These are phyloP conservation scores for Poecile atricapillus DNA, from an alignment of 2,113 vertebrate genomes.

Conservation along the genomic window DNA sequence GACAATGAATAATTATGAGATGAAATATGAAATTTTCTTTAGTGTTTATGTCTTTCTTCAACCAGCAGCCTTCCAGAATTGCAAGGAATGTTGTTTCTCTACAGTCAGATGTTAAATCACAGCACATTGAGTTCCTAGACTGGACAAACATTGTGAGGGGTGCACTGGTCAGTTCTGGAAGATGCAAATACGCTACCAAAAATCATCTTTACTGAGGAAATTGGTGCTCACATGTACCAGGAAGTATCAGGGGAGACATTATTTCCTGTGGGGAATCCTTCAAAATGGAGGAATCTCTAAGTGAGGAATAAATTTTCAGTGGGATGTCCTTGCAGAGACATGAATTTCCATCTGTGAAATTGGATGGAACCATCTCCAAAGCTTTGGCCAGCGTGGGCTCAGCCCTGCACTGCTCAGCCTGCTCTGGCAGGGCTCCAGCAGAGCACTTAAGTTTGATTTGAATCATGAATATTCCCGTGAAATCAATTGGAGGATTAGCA, in stretches of 20 bases:
- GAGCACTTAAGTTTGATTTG: slow-evolving; percentile 38
- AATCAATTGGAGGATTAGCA: not conserved
- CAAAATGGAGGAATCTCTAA: not conserved
- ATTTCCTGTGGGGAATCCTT: not conserved
- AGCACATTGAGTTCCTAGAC: not conserved
- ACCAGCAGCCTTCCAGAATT: not conserved
- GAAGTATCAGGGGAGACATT: not conserved
- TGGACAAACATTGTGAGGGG: not conserved
- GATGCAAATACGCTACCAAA: not conserved
- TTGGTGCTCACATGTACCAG: not conserved
- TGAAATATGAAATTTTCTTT: not conserved
- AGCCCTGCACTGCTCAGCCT: not conserved
- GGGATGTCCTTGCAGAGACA: not conserved
- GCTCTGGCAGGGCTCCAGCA: slow-evolving; percentile 39
- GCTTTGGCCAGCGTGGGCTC: not conserved
- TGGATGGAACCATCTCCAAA: not conserved
- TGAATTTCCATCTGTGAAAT: not conserved
- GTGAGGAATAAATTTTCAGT: not conserved
- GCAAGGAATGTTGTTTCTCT: not conserved
- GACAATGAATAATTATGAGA: not conserved
- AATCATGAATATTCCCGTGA: not conserved
- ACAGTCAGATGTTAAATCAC: not conserved
- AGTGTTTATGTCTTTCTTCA: not conserved
- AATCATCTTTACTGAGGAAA: not conserved
- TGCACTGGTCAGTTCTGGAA: not conserved